Conservation (phyloP, 2,113 vertebrate genomes). For the Perca schrenkii region DNA sequence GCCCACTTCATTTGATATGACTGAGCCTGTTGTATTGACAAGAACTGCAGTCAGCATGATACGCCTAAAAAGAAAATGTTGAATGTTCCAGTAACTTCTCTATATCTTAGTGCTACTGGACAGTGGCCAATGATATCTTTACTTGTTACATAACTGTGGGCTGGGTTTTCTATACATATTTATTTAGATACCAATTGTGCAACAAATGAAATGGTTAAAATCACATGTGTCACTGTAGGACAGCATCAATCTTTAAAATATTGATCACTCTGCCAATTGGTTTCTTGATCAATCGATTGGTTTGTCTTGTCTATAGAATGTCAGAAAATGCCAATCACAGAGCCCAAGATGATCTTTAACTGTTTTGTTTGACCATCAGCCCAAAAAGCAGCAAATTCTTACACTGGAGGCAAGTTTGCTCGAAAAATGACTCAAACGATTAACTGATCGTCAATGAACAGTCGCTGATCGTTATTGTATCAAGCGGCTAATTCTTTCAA, state of each 20-base stretch:
- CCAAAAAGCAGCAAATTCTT: too few relatives aligned
- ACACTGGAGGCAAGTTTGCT: too few relatives aligned
- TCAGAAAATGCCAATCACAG: too few relatives aligned
- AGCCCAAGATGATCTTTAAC: too few relatives aligned
- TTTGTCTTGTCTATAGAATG: too few relatives aligned
- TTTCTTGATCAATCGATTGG: too few relatives aligned
- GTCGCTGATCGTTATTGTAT: too few relatives aligned
- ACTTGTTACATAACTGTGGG: neutral
- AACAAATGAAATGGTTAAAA: neutral
- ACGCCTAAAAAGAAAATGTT: constrained; percentile 43
- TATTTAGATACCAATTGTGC: neutral
- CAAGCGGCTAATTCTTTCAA: neutral
- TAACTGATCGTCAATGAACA: neutral
- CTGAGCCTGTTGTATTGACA: constrained; percentile 18
- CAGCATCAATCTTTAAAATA: neutral
- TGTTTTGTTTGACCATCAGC: too few relatives aligned
- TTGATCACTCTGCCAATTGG: too few relatives aligned
- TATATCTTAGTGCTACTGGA: neutral
- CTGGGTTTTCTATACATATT: constrained; percentile 4
- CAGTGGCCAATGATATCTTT: neutral
- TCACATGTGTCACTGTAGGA: neutral
- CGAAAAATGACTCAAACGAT: too few relatives aligned
- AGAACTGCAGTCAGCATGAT: neutral
- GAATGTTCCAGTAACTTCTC: constrained; percentile 12
- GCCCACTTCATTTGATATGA: constrained; percentile 17